Evolutionary conservation across 1,140 invertebrate genomes (phyloP).

Genomic region (Chelonus insularis): DNA sequence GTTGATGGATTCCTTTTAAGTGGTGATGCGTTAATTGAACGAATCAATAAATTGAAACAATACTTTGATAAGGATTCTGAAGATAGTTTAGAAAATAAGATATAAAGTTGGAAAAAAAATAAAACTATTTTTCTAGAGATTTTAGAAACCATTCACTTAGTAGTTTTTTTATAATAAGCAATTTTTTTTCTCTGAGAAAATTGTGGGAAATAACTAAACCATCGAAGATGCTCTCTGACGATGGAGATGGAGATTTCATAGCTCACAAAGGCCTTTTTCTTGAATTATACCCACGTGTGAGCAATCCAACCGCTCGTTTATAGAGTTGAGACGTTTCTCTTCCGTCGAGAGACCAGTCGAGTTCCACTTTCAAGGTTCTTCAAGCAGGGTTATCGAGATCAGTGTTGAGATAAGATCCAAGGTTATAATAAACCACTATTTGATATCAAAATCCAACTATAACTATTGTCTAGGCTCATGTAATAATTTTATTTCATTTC

Average conservation of each 20-base stretch:
- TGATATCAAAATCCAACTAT: neutral
- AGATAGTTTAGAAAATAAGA: too few species aligned
- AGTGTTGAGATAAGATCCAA: constrained; percentile 18
- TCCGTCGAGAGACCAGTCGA: constrained; percentile 25
- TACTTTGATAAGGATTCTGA: too few species aligned
- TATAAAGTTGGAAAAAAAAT: too few species aligned
- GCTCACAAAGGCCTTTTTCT: constrained; percentile 5
- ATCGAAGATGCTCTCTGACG: constrained; percentile 4
- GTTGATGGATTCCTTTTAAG: too few species aligned
- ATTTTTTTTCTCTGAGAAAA: neutral
- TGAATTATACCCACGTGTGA: constrained; percentile 9
- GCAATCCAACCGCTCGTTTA: neutral
- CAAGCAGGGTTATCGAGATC: constrained; percentile 28
- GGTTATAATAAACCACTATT: constrained; percentile 4
- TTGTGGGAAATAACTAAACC: neutral
- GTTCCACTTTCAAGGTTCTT: constrained; percentile 30
- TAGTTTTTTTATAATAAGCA: neutral
- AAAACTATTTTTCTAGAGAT: too few species aligned
- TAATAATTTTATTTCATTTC: neutral
- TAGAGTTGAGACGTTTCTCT: constrained; percentile 25
- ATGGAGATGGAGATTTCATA: constrained; percentile 7
- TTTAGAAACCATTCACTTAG: too few species aligned
- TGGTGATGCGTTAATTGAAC: too few species aligned
- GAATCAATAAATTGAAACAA: too few species aligned
- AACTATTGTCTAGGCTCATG: too few species aligned